A percentile compares a stretch with the other conserved stretches of the same genome.
These are phyloP conservation scores for Plagodis dolabraria DNA, from an alignment of 2,888 invertebrate genomes.

Conservation along the genomic window DNA sequence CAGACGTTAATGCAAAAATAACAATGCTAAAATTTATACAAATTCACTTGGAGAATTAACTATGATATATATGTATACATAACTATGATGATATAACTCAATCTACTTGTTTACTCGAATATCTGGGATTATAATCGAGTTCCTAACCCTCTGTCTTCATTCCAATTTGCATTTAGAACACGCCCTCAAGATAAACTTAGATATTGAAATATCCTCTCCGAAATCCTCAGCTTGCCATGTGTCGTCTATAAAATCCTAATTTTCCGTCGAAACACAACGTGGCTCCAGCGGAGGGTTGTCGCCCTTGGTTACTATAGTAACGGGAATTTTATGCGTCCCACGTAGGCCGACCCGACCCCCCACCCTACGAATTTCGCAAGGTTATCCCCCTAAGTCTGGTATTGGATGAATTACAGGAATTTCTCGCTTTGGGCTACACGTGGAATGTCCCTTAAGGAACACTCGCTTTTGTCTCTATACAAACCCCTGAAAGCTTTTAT, in stretches of 20 bases:
- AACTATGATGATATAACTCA: no score
- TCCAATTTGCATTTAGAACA: constrained; percentile 10
- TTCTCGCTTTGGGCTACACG: constrained; percentile 40
- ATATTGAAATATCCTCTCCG: constrained; percentile 20
- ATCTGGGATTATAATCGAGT: background rate
- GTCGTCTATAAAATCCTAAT: constrained; percentile 45
- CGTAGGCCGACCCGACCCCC: constrained; percentile 47
- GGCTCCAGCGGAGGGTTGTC: constrained; percentile 64
- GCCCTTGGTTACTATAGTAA: constrained; percentile 74
- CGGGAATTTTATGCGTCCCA: constrained; percentile 73
- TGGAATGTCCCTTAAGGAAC: constrained; percentile 30
- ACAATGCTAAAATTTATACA: no score
- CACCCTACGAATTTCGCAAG: constrained; percentile 54
- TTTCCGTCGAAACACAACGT: constrained; percentile 48
- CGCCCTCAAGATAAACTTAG: constrained; percentile 15
- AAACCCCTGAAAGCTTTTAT: constrained; percentile 13
- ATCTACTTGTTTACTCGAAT: no score
- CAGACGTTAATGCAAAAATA: no score
- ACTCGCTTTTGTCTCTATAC: constrained; percentile 19
- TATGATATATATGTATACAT: no score
- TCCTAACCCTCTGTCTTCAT: background rate
- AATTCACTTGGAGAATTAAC: no score
- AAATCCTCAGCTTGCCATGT: constrained; percentile 26
- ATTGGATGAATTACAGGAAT: constrained; percentile 43
- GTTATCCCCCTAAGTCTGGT: constrained; percentile 48